Percentiles rank a stretch among this genome's conserved stretches.
Conservation (phyloP, 1,140 invertebrate species). For the Marisa cornuarietis region DNA sequence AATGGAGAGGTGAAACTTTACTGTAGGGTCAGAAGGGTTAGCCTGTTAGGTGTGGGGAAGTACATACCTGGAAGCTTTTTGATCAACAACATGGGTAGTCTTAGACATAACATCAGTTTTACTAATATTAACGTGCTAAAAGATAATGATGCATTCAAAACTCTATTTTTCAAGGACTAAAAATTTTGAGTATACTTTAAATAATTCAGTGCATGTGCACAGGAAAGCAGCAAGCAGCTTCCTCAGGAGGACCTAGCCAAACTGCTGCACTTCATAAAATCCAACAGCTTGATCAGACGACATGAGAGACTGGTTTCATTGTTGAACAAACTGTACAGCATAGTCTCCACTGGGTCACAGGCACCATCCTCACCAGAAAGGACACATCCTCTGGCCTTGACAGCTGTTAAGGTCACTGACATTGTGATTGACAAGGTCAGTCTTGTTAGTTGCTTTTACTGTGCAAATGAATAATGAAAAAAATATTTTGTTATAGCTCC, state of each 20-base stretch:
- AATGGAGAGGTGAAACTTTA: conserved; percentile 49
- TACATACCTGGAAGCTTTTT: too few relatives aligned
- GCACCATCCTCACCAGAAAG: conserved; percentile 39
- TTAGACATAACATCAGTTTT: too few relatives aligned
- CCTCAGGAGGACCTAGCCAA: conserved; percentile 71
- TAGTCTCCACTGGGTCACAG: conserved; percentile 35
- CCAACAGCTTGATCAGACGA: conserved; percentile 69
- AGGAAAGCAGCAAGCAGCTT: conserved; percentile 71
- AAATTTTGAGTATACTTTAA: too few relatives aligned
- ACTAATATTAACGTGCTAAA: too few relatives aligned
- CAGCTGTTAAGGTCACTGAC: conserved; percentile 27
- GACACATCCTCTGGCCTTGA: conserved; percentile 46
- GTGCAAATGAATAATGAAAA: too few relatives aligned
- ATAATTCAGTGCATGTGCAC: neutral
- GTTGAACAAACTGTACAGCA: conserved; percentile 70
- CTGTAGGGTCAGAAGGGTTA: too few relatives aligned
- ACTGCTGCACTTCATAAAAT: conserved; percentile 69
- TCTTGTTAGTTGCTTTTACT: neutral
- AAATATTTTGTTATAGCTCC: too few relatives aligned
- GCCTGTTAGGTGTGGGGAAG: too few relatives aligned
- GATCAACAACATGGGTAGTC: too few relatives aligned
- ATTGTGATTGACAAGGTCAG: conserved; percentile 45
- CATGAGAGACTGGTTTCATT: conserved; percentile 71
- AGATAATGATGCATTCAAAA: too few relatives aligned
- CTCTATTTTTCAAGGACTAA: too few relatives aligned